Conservation (phyloP, 2,888 invertebrate genomes). For the Dioctria linearis region DNA sequence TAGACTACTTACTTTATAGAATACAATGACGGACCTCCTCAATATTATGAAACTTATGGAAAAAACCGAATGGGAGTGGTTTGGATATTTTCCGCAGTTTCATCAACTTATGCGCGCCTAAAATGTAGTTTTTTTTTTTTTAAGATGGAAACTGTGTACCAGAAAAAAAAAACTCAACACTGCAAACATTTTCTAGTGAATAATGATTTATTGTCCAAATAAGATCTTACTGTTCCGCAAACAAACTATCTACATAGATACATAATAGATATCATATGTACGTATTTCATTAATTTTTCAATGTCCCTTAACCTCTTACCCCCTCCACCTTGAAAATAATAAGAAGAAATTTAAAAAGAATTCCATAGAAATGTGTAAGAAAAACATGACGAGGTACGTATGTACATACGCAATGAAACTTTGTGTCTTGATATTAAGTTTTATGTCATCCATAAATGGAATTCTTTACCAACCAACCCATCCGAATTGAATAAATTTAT, state of each 20-base stretch:
- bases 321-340: too few species aligned
- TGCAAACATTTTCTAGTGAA: conserved; percentile 32
- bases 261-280: too few species aligned
- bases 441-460: too few species aligned
- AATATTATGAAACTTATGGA: neutral
- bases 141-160: conserved; percentile 8
- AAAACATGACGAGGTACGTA: too few species aligned
- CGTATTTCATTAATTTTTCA: conserved; percentile 27
- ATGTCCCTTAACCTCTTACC: neutral
- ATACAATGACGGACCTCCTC: neutral
- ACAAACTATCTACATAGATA: neutral
- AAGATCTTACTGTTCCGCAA: conserved; percentile 40
- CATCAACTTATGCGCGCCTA: neutral
- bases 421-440: too few species aligned
- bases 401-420: too few species aligned
- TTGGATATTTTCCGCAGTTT: too few species aligned
- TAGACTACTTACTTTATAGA: conserved; percentile 19
- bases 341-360: too few species aligned
- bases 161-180: neutral
- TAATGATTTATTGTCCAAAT: conserved; percentile 35
- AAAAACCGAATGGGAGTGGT: neutral
- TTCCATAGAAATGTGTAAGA: too few species aligned
- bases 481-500: too few species aligned
- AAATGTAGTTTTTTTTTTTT: neutral
- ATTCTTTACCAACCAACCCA: too few species aligned